Evolutionary conservation across 1,140 invertebrate species (phyloP).

Genomic region (Scaptomyza hsui): DNA sequence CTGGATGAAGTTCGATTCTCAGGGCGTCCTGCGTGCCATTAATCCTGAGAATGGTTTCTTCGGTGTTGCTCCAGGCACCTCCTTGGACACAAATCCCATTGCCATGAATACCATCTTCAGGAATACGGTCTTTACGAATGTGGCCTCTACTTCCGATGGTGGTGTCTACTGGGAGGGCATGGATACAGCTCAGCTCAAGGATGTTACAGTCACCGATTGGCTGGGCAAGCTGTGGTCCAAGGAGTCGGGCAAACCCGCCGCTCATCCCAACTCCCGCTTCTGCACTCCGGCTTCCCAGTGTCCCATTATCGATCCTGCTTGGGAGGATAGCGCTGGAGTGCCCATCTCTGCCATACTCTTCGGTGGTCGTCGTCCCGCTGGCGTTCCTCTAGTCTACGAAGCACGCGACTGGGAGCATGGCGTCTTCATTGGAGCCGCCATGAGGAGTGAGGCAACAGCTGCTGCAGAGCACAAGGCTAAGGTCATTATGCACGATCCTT

Average conservation of each 20-base stretch:
- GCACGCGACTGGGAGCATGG: constrained; percentile 95
- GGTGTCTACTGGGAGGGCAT: constrained; percentile 97
- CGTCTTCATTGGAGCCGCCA: constrained; percentile 94
- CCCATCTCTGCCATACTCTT: constrained; percentile 97
- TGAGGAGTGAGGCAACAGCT: constrained; percentile 96
- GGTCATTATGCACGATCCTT: constrained; percentile 96
- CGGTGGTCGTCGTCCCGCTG: constrained; percentile 93
- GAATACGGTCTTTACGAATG: constrained; percentile 97
- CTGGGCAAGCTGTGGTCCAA: constrained; percentile 88
- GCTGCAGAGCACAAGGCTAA: constrained; percentile 96
- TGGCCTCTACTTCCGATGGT: constrained; percentile 94
- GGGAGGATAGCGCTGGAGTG: constrained; percentile 92
- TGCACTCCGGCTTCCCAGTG: constrained; percentile 94
- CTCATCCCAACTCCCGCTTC: constrained; percentile 95
- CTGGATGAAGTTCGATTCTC: constrained; percentile 96
- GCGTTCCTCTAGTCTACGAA: constrained; percentile 96
- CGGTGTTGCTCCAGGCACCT: constrained; percentile 97
- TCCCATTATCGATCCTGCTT: constrained; percentile 93
- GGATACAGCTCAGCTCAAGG: constrained; percentile 86
- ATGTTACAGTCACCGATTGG: constrained; percentile 90
- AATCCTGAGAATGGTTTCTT: constrained; percentile 99
- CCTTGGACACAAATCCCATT: constrained; percentile 94
- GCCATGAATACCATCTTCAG: constrained; percentile 95
- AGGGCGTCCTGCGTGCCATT: constrained; percentile 94
- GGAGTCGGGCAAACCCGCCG: constrained; percentile 87